Evolutionary conservation across 2,113 vertebrate species (phyloP).

Genomic region (Beaufortia kweichowensis): DNA sequence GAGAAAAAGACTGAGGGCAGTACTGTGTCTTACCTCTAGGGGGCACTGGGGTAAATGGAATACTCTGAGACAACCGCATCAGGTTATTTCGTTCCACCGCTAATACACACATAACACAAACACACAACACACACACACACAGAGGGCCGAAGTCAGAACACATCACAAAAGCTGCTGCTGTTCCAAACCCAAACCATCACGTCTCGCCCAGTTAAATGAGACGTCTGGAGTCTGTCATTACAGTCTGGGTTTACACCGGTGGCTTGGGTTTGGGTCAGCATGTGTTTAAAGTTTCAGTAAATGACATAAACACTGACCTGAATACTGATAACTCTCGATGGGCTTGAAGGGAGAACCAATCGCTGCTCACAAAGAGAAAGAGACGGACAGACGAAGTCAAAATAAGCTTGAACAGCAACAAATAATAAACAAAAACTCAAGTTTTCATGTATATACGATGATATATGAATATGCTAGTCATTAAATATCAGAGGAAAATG

Average conservation of each 20-base stretch:
- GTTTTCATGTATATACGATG: not conserved
- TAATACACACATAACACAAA: conserved; percentile 62
- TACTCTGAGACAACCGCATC: conserved; percentile 97
- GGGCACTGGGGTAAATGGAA: conserved; percentile 97
- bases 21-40: conserved; percentile 84
- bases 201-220: not conserved
- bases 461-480: not conserved
- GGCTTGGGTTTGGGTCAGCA: conserved; percentile 9
- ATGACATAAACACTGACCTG: conserved; percentile 74
- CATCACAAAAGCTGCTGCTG: conserved; percentile 21
- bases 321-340: conserved; percentile 96
- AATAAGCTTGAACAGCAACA: conserved; percentile 45
- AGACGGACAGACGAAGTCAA: not conserved
- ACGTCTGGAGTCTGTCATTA: not conserved
- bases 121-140: conserved; percentile 50
- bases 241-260: not conserved
- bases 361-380: conserved; percentile 70
- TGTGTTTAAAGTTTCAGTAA: not conserved
- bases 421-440: not conserved
- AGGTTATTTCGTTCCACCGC: conserved; percentile 99
- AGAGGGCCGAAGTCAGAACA: conserved; percentile 28
- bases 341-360: conserved; percentile 98
- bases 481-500: not conserved
- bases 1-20: not conserved
- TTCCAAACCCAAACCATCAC: conserved; percentile 42